Conservation (phyloP, 2,113 vertebrate species). For the Axis porcinus region DNA sequence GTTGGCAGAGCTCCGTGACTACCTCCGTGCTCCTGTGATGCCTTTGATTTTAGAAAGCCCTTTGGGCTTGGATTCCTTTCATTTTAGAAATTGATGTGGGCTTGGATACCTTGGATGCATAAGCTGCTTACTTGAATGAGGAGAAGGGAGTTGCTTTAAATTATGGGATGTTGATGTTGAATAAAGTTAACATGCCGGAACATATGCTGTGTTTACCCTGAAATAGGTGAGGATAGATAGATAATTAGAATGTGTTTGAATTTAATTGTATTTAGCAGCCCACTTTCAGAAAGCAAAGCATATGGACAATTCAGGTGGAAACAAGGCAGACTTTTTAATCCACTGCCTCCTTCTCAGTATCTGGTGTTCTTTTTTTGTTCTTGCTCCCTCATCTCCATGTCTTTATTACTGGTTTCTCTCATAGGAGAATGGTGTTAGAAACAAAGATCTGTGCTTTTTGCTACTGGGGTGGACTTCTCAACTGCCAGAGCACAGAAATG, state of each 20-base stretch:
- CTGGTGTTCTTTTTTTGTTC: background rate
- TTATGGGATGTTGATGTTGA: background rate
- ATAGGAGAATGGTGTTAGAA: background rate
- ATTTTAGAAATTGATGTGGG: accelerated
- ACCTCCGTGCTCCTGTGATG: background rate
- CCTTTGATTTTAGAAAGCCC: background rate
- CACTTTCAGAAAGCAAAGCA: background rate
- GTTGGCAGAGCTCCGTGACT: background rate
- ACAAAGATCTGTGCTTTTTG: background rate
- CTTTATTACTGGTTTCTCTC: background rate
- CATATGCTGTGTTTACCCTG: background rate
- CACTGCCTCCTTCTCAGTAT: background rate
- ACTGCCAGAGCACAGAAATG: background rate
- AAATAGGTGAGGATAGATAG: background rate
- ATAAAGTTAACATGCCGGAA: background rate
- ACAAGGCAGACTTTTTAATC: background rate
- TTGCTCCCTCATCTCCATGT: background rate
- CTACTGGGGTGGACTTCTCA: background rate
- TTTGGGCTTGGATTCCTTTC: background rate
- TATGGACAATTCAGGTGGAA: background rate
- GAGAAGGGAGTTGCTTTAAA: background rate
- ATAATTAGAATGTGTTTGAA: background rate
- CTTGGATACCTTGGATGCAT: background rate
- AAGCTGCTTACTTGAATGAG: background rate
- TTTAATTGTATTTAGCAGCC: background rate